Evolutionary conservation across 2,797 vertebrate genomes (phyloP), one percentile per base, ranked within the genome.

Genomic region (Brachyrhaphis roseni): DNA sequence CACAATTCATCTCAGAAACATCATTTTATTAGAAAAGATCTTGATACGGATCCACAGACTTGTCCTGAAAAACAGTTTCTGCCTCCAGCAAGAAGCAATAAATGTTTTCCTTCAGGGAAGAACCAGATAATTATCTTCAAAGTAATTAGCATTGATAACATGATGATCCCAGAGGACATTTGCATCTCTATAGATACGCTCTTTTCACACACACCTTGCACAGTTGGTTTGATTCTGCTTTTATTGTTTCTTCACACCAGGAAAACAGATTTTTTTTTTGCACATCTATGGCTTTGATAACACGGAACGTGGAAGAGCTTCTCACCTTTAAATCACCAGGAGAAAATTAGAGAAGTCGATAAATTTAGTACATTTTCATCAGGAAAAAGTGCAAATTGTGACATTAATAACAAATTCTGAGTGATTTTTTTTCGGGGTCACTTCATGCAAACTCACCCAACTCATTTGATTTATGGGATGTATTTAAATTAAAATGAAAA

Each of bases 121-220:
- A 81, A 55, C 41, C 59, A 66, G 47, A 83, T 81, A 74, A 72
- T 84, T 79, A 73, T 72, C 34, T 79, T 79, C 57, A 76, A 7
- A 70, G 72, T 45, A 64, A 81, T 90, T 74, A 76, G 45, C 71
- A 76, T 72, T 47, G 43, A 53, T 43, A 85, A 57, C 57, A 66
- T 13, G 12, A 45, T 26, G 77, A 76, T 51, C 74, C 47, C 13
- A 34, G 12, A 59, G 41, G 75, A 47, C 34, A n/a, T 71, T 16
- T 72, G 5, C 77, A 62, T 68, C 51, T 71, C 12, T 46, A 51
- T n/a, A 45, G 78, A 75, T 3, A 2, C n/a, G 5, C 28, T 66
- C 45, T 51, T 74, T 75, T 47, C 12, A 45, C 75, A 64, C 28
- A 26, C 55, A 36, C 16, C 68, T 28, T 68, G 20, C 31, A 12